phyloP scores from a whole-genome alignment of 1,140 invertebrate genomes.

The Cotesia typhae region DNA sequence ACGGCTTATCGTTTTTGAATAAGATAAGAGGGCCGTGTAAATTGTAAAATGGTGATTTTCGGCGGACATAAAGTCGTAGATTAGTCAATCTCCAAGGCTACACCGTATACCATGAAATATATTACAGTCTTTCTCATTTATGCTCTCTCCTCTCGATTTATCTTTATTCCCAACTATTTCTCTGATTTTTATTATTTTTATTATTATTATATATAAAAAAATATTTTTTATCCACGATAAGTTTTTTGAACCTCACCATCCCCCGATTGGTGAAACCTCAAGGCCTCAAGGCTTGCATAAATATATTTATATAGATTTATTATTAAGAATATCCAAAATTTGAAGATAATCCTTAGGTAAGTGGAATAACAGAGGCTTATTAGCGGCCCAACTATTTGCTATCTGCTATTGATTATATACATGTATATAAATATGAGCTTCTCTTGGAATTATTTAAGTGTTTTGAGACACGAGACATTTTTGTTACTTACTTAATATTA shows the following conservation, averaged over 20 bases:
- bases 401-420: too few species aligned
- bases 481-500: too few species aligned
- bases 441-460: background rate
- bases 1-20: constrained; percentile 11
- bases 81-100: constrained; percentile 47
- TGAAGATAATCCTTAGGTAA: constrained; percentile 10
- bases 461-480: background rate
- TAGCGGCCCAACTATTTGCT: constrained; percentile 36
- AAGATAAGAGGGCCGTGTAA: constrained; percentile 5
- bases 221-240: constrained; percentile 3
- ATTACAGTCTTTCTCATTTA: constrained; percentile 13
- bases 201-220: constrained; percentile 8
- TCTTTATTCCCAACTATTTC: constrained; percentile 7
- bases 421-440: too few species aligned
- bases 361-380: constrained; percentile 45
- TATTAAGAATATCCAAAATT: background rate
- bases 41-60: constrained; percentile 28
- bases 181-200: background rate
- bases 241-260: constrained; percentile 23
- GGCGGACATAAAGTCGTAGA: constrained; percentile 46
- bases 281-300: background rate
- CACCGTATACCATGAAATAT: constrained; percentile 25
- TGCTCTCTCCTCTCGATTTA: constrained; percentile 13
- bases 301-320: background rate
- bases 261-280: background rate